These are phyloP conservation scores for Tetragnatha versicolor DNA, from an alignment of 1,140 invertebrate genomes.

Conservation along the genomic window DNA sequence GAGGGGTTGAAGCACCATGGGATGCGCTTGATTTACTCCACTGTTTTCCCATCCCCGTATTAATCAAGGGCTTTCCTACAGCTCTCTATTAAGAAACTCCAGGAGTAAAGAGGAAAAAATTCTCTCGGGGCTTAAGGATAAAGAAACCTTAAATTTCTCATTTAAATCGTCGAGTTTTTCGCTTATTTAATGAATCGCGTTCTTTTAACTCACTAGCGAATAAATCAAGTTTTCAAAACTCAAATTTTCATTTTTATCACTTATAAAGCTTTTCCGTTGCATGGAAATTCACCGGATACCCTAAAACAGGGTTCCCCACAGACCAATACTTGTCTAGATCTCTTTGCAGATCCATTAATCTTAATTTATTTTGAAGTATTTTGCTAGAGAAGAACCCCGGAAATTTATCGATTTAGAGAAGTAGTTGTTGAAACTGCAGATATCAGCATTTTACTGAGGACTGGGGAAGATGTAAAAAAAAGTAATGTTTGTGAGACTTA, in stretches of 20 bases:
- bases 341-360: conserved; percentile 40
- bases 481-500: background rate
- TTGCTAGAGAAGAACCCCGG: conserved; percentile 1
- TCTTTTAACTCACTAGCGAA: background rate
- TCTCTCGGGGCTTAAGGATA: too few species aligned
- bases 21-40: too few species aligned
- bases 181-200: conserved; percentile 17
- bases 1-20: too few species aligned
- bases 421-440: conserved; percentile 29
- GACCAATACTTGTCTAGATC: conserved; percentile 37
- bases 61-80: too few species aligned
- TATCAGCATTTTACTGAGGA: conserved; percentile 15
- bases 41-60: too few species aligned
- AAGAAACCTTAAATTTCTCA: too few species aligned
- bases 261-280: conserved; percentile 16
- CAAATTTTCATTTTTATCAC: conserved; percentile 36
- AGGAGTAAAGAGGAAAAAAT: too few species aligned
- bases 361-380: conserved; percentile 48
- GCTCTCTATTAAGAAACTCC: too few species aligned
- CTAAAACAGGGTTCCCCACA: conserved; percentile 32
- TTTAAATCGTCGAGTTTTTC: too few species aligned
- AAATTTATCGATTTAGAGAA: conserved; percentile 33
- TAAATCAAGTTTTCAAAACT: conserved; percentile 31
- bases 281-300: background rate
- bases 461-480: background rate